A percentile compares a stretch with the other conserved stretches of the same genome.
phyloP scores from a whole-genome alignment of 2,113 vertebrate species.

The Entomyzon cyanotis region DNA sequence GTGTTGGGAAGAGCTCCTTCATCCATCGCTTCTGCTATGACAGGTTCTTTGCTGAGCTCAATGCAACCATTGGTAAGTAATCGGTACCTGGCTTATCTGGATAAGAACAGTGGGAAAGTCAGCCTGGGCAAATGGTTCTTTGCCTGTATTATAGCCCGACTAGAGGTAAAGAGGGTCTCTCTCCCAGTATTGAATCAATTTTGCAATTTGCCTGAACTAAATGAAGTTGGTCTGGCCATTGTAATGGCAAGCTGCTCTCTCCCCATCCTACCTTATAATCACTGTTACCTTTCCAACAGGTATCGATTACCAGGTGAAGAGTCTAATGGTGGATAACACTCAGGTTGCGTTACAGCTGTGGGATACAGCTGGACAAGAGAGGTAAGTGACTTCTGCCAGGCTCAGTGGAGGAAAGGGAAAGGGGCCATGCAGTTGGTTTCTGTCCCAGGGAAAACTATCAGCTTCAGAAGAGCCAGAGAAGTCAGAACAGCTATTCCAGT shows the following conservation, averaged over 20 bases:
- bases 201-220: neutral
- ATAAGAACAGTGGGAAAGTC: neutral
- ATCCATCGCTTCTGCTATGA: slow-evolving; percentile 82
- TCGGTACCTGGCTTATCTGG: neutral
- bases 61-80: slow-evolving; percentile 77
- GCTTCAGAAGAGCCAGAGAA: neutral
- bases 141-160: neutral
- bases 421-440: neutral
- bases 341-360: slow-evolving; percentile 81
- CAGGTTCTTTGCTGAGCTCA: slow-evolving; percentile 67
- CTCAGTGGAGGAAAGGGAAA: neutral
- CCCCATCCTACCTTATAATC: neutral
- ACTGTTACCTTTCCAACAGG: slow-evolving; percentile 49
- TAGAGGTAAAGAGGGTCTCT: neutral
- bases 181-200: neutral
- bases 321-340: slow-evolving; percentile 73
- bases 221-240: neutral
- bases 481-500: neutral
- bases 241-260: neutral
- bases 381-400: slow-evolving; percentile 51
- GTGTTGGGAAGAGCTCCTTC: slow-evolving; percentile 86
- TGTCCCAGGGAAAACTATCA: neutral
- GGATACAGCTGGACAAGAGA: slow-evolving; percentile 88
- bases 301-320: slow-evolving; percentile 83
- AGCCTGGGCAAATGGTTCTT: neutral